These are phyloP conservation scores for Eptatretus burgeri DNA, from an alignment of 2,113 vertebrate species.

Conservation along the genomic window DNA sequence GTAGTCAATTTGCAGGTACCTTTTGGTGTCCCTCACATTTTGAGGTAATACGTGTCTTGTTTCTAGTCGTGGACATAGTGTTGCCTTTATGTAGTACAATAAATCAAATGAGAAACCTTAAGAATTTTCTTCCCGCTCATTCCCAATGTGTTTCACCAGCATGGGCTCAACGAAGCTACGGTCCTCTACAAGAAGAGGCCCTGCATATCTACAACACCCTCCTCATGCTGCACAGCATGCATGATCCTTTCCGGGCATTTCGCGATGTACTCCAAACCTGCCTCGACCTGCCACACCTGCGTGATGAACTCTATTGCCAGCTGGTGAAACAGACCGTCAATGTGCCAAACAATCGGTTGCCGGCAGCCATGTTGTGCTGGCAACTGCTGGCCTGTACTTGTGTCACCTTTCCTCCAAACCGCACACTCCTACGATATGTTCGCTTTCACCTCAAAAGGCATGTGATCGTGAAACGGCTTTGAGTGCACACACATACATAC, in stretches of 20 bases:
- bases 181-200: not conserved
- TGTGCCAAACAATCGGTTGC: slow-evolving; percentile 7
- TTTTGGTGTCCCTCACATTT: too few species aligned
- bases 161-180: too few species aligned
- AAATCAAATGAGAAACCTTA: too few species aligned
- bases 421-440: slow-evolving; percentile 3
- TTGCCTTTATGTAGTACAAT: too few species aligned
- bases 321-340: slow-evolving; percentile 1
- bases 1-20: too few species aligned
- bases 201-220: not conserved
- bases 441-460: slow-evolving; percentile 2
- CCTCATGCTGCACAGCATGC: slow-evolving; percentile 2
- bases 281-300: slow-evolving; percentile 1
- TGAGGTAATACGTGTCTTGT: too few species aligned
- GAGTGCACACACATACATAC: too few species aligned
- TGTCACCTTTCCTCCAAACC: not conserved
- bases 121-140: too few species aligned
- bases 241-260: not conserved
- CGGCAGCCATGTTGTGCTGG: slow-evolving; percentile 27
- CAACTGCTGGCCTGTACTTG: not conserved
- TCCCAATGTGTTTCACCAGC: too few species aligned
- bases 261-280: slow-evolving; percentile 1
- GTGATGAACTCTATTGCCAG: not conserved
- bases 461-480: too few species aligned
- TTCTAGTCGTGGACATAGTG: too few species aligned